These are phyloP conservation scores for Nyctibius bracteatus DNA, from an alignment of 2,113 vertebrate genomes.

Conservation along the genomic window DNA sequence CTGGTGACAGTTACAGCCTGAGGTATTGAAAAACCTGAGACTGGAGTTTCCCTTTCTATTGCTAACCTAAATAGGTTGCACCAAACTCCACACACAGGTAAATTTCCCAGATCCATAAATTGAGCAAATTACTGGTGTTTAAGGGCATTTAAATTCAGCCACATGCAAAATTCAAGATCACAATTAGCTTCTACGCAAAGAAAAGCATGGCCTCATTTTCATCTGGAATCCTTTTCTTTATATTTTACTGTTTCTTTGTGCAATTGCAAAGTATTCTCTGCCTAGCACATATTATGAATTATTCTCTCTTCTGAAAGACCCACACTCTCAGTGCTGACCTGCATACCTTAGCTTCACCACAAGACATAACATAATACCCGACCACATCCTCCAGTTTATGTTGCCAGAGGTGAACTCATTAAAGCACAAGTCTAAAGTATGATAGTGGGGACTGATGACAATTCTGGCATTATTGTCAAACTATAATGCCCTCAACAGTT, in stretches of 20 bases:
- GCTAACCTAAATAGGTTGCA: background rate
- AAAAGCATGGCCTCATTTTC: background rate
- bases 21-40: background rate
- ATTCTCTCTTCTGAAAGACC: background rate
- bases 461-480: background rate
- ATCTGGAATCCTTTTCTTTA: background rate
- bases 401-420: background rate
- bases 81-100: background rate
- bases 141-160: background rate
- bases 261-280: background rate
- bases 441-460: background rate
- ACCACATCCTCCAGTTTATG: background rate
- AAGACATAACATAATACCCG: background rate
- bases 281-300: background rate
- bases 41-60: background rate
- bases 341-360: background rate
- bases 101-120: background rate
- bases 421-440: background rate
- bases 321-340: background rate
- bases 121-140: background rate
- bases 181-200: background rate
- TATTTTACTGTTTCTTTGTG: background rate
- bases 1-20: background rate
- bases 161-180: background rate
- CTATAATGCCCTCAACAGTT: background rate